Conservation (phyloP, 2,113 vertebrate genomes). For the Grammomys surdaster region DNA sequence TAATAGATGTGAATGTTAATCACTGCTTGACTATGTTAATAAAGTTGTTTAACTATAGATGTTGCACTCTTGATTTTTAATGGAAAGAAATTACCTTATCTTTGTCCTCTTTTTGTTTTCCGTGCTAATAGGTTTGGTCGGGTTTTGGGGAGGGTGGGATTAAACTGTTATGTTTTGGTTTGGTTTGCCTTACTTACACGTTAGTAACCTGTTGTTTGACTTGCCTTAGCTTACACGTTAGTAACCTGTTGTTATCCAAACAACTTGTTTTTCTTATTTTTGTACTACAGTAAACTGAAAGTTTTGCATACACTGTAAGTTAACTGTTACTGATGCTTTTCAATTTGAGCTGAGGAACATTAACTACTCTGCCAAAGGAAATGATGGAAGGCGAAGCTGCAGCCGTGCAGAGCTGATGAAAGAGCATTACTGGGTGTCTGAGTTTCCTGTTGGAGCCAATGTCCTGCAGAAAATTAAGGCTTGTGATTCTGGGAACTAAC, state of each 20-base stretch:
- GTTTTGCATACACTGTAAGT: conserved; percentile 15
- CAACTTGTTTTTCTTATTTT: background rate
- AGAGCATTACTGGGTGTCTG: background rate
- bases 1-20: conserved; percentile 97
- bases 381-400: background rate
- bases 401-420: background rate
- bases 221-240: conserved; percentile 24
- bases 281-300: background rate
- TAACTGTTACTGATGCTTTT: conserved; percentile 23
- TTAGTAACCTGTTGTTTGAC: conserved; percentile 20
- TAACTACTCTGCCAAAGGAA: background rate
- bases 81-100: conserved; percentile 68
- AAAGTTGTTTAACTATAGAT: conserved; percentile 97
- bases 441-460: background rate
- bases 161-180: background rate
- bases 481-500: conserved; percentile 8
- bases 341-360: background rate
- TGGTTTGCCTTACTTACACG: conserved; percentile 31
- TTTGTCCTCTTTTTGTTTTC: conserved; percentile 12
- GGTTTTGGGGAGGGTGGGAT: background rate
- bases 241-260: conserved; percentile 42
- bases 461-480: background rate
- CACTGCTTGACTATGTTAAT: conserved; percentile 99
- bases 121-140: background rate
- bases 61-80: conserved; percentile 87